Percentiles rank a stretch among this genome's conserved stretches.
Evolutionary conservation across 2,797 vertebrate genomes (phyloP).

Genomic region (Myoxocephalus aenaeus): DNA sequence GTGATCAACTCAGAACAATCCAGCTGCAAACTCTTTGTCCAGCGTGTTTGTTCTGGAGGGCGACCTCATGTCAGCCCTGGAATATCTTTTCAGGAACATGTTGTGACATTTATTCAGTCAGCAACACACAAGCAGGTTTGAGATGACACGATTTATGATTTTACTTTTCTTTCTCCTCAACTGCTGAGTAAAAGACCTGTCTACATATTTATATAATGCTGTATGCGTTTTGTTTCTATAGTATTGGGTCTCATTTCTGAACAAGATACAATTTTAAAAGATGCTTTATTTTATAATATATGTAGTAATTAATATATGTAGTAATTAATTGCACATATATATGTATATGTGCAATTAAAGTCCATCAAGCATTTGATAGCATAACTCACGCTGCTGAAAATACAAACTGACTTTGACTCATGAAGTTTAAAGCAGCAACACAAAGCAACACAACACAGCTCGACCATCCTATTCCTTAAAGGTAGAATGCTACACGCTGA

Average conservation of each 20-base stretch:
- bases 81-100: background rate
- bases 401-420: too few species aligned
- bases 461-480: background rate
- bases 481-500: background rate
- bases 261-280: too few species aligned
- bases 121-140: background rate
- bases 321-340: too few species aligned
- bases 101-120: background rate
- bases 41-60: background rate
- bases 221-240: too few species aligned
- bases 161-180: background rate
- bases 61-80: background rate
- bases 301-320: too few species aligned
- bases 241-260: too few species aligned
- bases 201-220: too few species aligned
- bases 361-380: too few species aligned
- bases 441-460: background rate
- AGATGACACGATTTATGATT: background rate
- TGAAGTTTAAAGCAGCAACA: too few species aligned
- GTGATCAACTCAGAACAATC: slow-evolving; percentile 32
- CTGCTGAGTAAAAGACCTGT: background rate
- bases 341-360: too few species aligned
- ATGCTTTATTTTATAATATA: too few species aligned
- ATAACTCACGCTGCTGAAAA: too few species aligned
- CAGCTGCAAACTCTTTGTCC: background rate